phyloP scores from a whole-genome alignment of 2,888 invertebrate genomes.

The Idaea straminata region DNA sequence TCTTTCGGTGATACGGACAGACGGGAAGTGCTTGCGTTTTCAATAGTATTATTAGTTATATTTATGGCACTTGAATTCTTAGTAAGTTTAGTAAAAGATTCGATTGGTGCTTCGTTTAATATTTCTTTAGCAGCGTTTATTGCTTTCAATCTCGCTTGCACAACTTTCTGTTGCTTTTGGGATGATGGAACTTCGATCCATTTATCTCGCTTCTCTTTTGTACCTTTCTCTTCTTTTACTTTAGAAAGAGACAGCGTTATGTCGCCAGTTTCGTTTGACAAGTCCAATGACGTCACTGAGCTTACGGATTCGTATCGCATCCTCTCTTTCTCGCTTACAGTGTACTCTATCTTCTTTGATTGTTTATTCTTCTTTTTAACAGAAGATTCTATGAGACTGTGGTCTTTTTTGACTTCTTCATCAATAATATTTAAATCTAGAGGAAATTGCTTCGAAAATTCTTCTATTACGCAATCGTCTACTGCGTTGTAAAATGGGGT shows the following conservation, averaged over 20 bases:
- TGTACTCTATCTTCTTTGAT: conserved; percentile 69
- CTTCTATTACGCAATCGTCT: conserved; percentile 77
- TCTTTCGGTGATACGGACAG: conserved; percentile 65
- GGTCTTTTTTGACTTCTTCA: conserved; percentile 74
- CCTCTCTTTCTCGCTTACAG: conserved; percentile 65
- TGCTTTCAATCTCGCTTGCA: conserved; percentile 73
- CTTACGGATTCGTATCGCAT: conserved; percentile 68
- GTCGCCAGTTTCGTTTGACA: conserved; percentile 64
- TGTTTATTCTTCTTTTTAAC: conserved; percentile 63
- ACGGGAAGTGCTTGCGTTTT: conserved; percentile 43
- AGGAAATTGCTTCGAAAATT: conserved; percentile 59
- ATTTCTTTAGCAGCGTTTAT: conserved; percentile 64
- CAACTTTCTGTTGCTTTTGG: conserved; percentile 71
- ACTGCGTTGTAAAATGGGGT: conserved; percentile 84
- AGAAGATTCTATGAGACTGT: conserved; percentile 46
- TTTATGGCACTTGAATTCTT: conserved; percentile 54
- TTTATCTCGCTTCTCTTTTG: conserved; percentile 52
- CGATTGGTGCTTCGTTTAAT: conserved; percentile 55
- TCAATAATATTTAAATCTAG: conserved; percentile 71
- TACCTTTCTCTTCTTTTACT: conserved; percentile 55
- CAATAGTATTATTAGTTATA: conserved; percentile 29
- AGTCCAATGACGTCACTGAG: conserved; percentile 65
- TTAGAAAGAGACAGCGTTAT: conserved; percentile 64
- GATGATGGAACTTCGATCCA: conserved; percentile 72
- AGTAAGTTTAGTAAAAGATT: conserved; percentile 61